Conservation (phyloP, 23 tunicate species). For the Halocynthia aurantium region DNA sequence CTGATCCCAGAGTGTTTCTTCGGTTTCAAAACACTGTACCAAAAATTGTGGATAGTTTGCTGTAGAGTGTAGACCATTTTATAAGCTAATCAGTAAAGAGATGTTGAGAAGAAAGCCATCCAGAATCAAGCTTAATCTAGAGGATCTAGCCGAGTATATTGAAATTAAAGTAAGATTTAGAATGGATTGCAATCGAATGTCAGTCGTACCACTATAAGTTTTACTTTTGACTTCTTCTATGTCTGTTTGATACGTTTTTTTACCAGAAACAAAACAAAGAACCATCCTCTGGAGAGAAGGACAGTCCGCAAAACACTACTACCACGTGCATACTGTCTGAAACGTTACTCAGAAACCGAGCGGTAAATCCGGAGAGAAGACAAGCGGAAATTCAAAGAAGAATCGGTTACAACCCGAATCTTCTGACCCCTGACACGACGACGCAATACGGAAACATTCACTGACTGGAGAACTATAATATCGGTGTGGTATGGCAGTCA, state of each 20-base stretch:
- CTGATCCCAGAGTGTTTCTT: too few relatives aligned
- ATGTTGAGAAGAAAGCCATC: conserved; percentile 75
- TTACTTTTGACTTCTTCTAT: background rate
- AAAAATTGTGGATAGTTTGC: too few relatives aligned
- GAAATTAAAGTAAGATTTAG: conserved; percentile 36
- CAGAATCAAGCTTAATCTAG: conserved; percentile 57
- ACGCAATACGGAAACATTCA: conserved; percentile 24
- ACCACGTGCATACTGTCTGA: background rate
- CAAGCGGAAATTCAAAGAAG: conserved; percentile 17
- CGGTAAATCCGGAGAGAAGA: conserved; percentile 7
- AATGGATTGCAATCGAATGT: background rate
- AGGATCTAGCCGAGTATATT: conserved; percentile 59
- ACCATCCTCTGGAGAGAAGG: background rate
- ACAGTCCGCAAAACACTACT: background rate
- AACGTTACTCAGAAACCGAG: conserved; percentile 1
- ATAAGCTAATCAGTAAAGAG: background rate
- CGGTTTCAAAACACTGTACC: too few relatives aligned
- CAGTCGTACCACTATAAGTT: background rate
- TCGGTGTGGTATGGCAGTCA: background rate
- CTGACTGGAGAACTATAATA: conserved; percentile 3
- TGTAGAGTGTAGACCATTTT: too few relatives aligned
- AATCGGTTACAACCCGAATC: background rate
- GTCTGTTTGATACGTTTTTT: background rate
- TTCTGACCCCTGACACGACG: background rate
- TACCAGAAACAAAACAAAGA: background rate